phyloP scores from a whole-genome alignment of 2,888 invertebrate genomes.

The Caenorhabditis plicata region DNA sequence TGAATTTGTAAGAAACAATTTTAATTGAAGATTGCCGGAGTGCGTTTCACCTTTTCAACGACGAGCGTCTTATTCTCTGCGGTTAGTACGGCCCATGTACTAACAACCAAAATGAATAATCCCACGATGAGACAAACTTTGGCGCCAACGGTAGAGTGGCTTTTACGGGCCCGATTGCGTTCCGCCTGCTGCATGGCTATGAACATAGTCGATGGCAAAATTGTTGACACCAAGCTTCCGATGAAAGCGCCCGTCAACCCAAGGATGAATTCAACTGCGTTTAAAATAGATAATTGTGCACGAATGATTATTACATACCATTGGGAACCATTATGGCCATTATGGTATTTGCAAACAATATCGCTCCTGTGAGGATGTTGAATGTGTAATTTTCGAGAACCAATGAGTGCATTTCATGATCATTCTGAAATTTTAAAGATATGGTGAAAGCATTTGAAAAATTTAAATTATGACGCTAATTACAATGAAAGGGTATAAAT shows the following conservation, averaged over 20 bases:
- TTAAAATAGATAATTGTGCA: slow-evolving; percentile 5
- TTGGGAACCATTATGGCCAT: slow-evolving; percentile 87
- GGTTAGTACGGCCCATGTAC: slow-evolving; percentile 81
- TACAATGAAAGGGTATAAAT: no score
- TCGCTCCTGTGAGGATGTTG: slow-evolving; percentile 74
- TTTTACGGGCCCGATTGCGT: not conserved
- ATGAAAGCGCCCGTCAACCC: slow-evolving; percentile 92
- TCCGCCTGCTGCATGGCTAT: slow-evolving; percentile 7
- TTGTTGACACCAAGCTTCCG: slow-evolving; percentile 86
- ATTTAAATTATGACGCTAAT: no score
- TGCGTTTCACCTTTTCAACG: no score
- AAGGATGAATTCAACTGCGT: slow-evolving; percentile 80
- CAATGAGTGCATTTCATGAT: slow-evolving; percentile 10
- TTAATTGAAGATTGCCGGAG: no score
- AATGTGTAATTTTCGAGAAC: slow-evolving; percentile 45
- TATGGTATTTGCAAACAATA: slow-evolving; percentile 76
- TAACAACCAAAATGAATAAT: slow-evolving; percentile 82
- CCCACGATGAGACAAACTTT: slow-evolving; percentile 80
- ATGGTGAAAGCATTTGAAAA: not conserved
- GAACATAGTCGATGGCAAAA: slow-evolving; percentile 88
- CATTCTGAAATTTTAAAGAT: slow-evolving; percentile 11
- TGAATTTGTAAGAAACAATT: no score
- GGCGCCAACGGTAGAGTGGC: not conserved
- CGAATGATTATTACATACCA: slow-evolving; percentile 66
- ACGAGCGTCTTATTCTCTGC: slow-evolving; percentile 42